Evolutionary conservation across 2,888 invertebrate genomes (phyloP), one percentile per base, ranked within the genome.

Genomic region (Hemistola chrysoprasaria): DNA sequence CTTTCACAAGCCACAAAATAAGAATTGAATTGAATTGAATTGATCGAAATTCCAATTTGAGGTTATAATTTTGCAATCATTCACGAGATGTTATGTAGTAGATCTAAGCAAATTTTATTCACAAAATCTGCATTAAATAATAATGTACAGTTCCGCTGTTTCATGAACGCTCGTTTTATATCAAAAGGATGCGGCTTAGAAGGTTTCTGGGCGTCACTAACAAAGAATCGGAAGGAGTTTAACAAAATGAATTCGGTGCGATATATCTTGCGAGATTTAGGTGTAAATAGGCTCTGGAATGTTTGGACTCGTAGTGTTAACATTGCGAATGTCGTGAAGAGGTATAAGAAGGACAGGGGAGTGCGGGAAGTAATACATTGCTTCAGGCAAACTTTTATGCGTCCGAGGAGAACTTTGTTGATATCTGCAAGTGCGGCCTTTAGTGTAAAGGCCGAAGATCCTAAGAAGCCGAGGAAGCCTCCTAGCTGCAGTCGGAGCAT

Each of bases 381-480:
- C 40, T 81, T 88, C 35, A 71, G 71, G 33, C 79, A 84, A 24
- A 71, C 82, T 0, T 67, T 84, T 40, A 55, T 80, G 7, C 69
- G 76, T 3, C 82, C 86, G 0, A 59, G 73, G 9, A 56, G 74
- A 40, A 84, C 83, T 0, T 51, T 89, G 0, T 47, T 87, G 0
- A 40, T 89, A 1, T 79, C 86, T 0, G 87, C 78, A 0, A 77
- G 84, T 0, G 89, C 87, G 0, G 84, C 82, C 0, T 88, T 68
- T 34, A 82, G 80, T 32, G 69, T 69, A 8, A 56, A 61, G 0
- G 61, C 52, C 0, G 70, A 71, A 1, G 65, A 68, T 3, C 57
- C 63, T 0, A 56, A 51, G 0, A 43, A 40, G 25, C 9, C 33
- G 1, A 20, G 26, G 1, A 44, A 30, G 20, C 47, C 64, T 1